Evolutionary conservation across 2,888 invertebrate species (phyloP), one percentile per base, ranked within the genome.

Genomic region (Glomeris marginata): DNA sequence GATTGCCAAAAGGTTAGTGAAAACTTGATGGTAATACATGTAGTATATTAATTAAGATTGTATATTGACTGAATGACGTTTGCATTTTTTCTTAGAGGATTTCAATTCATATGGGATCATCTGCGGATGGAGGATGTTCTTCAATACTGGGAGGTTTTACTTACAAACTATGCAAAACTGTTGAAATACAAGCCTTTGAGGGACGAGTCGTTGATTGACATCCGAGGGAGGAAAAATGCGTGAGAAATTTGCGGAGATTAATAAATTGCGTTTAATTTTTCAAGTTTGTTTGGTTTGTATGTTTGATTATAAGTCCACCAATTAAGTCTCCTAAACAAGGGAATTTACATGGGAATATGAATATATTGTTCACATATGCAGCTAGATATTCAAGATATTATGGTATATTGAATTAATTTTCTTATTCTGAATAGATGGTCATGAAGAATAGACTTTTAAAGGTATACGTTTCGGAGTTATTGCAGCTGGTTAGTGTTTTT

Each of bases 81-180:
- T 36, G 46, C 50, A 50, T 41, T 28, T 60, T 62, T 44, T n/a
- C n/a, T n/a, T 60, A 69, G 81, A 58, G 95, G 95, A 0, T 79
- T 77, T 61, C 70, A 81, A 57, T 83, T 90, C 62, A 80, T 95
- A 60, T 81, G 81, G 79, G 74, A 85, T 49, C 79, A 87, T 69
- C 72, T 95, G 51, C 76, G 76, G 58, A 78, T 90, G 72, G 74
- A 78, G 49, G 84, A 92, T 66, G 75, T 95, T 0, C 72, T 72
- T 55, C 90, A 88, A 62, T 95, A 88, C 65, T 95, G 95, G 94
- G 74, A 72, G 56, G 77, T 74, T 56, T 69, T 94, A 50, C 66
- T 95, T 6, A 75, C 72, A 52, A 72, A 72, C 58, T 94, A 92
- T 67, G 71, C 78, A 1, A 78, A 78, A 61, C 69, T 90, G 41